Base-by-base conservation (phyloP, 2,888 invertebrate genomes). In the Linnaemya vulpina region DNA sequence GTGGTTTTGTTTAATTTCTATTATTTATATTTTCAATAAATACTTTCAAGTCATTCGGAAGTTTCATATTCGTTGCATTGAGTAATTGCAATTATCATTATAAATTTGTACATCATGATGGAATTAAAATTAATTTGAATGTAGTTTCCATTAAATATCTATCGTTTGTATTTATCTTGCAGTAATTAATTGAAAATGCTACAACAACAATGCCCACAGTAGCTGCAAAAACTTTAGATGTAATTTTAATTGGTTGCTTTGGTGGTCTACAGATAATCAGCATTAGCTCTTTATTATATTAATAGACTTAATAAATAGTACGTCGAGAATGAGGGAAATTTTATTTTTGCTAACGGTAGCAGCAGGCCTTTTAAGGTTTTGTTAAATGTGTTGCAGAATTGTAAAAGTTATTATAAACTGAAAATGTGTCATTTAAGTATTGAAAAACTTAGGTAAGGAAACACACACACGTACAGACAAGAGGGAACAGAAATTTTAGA, bases 11-110 rank as follows among this genome's bases (percentile, higher is more conserved):
- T 25, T 62, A 2, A 9, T 43, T 15, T 53, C 3, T n/a, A 30
- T 77, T 51, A 51, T 17, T 63, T 63, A 30, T 15, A 0, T 71
- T 38, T 58, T 38, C 43, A 53, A 58, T 35, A 22, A 15, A 25
- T 30, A 58, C 15, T 15, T 51, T 62, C 51, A 60, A 62, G 60
- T 62, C 40, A 62, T 51, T 62, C 70, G 51, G 51, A 78, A 62
- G 53, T 78, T 60, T 40, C n/a, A 30, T 46, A 58, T 74, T 78
- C 68, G 78, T 83, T 79, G 55, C 70, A 62, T 53, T 83, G 55
- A 83, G 78, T 68, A 83, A 74, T 83, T 74, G 63, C 83, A 78
- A 83, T 78, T 78, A 78, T 78, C 49, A 78, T 78, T 74, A 68
- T 62, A 78, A 83, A 83, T 83, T 68, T 62, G 53, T 83, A 78